phyloP scores from a whole-genome alignment of 2,797 vertebrate genomes.

The Phoebastria nigripes region DNA sequence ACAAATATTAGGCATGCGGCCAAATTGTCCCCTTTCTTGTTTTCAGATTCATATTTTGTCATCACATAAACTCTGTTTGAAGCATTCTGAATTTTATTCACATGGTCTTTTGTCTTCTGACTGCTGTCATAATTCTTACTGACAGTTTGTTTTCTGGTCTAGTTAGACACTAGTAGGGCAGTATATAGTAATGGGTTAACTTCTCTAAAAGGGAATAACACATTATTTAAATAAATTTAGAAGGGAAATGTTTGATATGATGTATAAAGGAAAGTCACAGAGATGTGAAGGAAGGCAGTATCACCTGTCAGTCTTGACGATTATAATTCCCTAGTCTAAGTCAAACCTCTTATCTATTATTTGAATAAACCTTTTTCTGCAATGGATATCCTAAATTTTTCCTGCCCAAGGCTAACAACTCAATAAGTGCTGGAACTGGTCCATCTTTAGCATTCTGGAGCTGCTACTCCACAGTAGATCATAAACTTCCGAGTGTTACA shows the following conservation, averaged over 20 bases:
- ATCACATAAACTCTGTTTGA: not conserved
- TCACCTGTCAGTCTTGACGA: conserved; percentile 41
- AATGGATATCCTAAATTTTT: not conserved
- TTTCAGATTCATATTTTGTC: not conserved
- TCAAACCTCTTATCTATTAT: not conserved
- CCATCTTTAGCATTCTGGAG: not conserved
- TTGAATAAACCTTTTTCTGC: conserved; percentile 4
- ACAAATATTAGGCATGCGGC: not conserved
- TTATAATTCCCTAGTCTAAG: not conserved
- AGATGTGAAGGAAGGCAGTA: conserved; percentile 35
- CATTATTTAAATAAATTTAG: not conserved
- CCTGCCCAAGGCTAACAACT: not conserved
- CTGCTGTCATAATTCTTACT: not conserved
- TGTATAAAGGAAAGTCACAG: conserved; percentile 22
- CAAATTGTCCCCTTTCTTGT: not conserved
- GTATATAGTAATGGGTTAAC: not conserved
- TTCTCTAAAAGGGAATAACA: not conserved
- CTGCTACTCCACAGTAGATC: not conserved
- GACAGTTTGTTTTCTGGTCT: not conserved
- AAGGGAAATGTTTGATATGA: not conserved
- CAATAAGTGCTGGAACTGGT: not conserved
- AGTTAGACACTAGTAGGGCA: not conserved
- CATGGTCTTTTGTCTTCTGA: not conserved
- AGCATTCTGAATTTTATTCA: not conserved
- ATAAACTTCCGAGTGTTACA: not conserved